A percentile compares a stretch with the other conserved stretches of the same genome.
These are phyloP conservation scores for Palythoa grandis DNA, from an alignment of 92 coral and sea anemone species.

Conservation along the genomic window DNA sequence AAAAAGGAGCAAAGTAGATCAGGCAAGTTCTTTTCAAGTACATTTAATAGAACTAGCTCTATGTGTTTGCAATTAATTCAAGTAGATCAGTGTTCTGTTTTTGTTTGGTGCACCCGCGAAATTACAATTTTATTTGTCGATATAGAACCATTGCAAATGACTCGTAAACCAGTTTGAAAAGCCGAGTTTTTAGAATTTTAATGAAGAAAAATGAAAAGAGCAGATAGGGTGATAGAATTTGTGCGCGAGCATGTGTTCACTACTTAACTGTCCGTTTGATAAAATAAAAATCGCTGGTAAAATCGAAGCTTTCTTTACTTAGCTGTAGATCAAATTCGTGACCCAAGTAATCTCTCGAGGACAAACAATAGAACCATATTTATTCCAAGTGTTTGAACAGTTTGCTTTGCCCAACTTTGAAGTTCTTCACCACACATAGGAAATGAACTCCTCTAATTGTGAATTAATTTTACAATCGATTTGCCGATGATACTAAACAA, in stretches of 20 bases:
- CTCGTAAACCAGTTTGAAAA: not conserved
- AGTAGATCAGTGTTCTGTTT: not conserved
- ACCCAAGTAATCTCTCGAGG: not conserved
- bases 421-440: not conserved
- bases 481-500: not conserved
- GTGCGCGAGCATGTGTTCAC: not conserved
- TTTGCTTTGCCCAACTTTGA: not conserved
- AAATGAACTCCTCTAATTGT: not conserved
- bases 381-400: not conserved
- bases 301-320: not conserved
- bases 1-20: not conserved
- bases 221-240: not conserved
- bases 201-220: not conserved
- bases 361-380: not conserved
- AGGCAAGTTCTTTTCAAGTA: slow-evolving; percentile 6
- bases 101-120: not conserved
- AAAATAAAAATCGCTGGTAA: not conserved
- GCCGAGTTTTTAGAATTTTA: not conserved
- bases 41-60: not conserved
- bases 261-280: not conserved
- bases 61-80: not conserved
- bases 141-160: not conserved
- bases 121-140: not conserved
- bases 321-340: not conserved
- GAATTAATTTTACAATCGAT: not conserved